Evolutionary conservation across 2,888 invertebrate species (phyloP).

Genomic region (Amphiduros pacificus): DNA sequence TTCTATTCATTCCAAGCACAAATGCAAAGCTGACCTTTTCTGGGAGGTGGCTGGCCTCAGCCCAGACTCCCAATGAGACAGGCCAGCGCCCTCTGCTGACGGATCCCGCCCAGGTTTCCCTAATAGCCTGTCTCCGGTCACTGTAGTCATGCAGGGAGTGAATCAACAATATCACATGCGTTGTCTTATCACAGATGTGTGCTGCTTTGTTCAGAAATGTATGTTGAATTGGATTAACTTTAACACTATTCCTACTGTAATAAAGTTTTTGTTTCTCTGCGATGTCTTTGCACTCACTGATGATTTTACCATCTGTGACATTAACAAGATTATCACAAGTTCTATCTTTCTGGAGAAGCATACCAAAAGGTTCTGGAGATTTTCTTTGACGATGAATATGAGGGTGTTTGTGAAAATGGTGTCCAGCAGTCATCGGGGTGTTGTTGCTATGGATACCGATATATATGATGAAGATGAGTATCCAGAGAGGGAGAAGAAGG

Average conservation of each 20-base stretch:
- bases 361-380: too few species aligned
- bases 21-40: conserved; percentile 24
- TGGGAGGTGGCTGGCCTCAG: neutral
- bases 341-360: too few species aligned
- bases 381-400: too few species aligned
- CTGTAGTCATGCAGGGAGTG: conserved; percentile 68
- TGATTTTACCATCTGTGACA: too few species aligned
- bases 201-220: conserved; percentile 12
- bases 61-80: too few species aligned
- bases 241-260: neutral
- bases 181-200: conserved; percentile 15
- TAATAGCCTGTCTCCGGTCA: conserved; percentile 37
- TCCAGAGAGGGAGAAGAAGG: too few species aligned
- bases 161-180: conserved; percentile 28
- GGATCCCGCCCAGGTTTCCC: conserved; percentile 45
- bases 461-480: too few species aligned
- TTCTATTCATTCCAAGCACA: conserved; percentile 27
- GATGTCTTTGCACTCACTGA: conserved; percentile 1
- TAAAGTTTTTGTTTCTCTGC: neutral
- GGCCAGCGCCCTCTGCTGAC: conserved; percentile 21
- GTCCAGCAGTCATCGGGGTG: too few species aligned
- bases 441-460: too few species aligned
- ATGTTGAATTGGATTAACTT: conserved; percentile 1
- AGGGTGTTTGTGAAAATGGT: too few species aligned
- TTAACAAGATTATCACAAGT: too few species aligned